Evolutionary conservation across 2,113 vertebrate genomes (phyloP).

Genomic region (Tetrao urogallus): DNA sequence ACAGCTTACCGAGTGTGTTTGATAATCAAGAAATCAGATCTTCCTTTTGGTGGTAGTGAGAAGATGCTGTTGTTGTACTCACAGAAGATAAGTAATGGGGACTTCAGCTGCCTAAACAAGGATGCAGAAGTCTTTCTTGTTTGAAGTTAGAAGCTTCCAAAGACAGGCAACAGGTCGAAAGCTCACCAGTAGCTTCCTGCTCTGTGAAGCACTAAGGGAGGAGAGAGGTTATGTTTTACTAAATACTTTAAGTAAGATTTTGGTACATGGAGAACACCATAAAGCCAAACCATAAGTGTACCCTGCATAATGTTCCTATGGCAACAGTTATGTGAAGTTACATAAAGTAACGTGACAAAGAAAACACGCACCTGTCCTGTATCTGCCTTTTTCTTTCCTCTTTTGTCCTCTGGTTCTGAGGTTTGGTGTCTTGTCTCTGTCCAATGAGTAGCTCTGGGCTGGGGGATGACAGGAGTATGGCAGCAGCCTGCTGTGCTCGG

Average conservation of each 20-base stretch:
- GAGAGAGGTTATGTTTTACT: not conserved
- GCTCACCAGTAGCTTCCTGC: not conserved
- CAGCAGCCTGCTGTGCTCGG: not conserved
- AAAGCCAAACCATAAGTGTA: slow-evolving; percentile 48
- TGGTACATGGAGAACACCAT: slow-evolving; percentile 1
- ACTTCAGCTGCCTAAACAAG: slow-evolving; percentile 28
- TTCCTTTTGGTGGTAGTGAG: slow-evolving; percentile 13
- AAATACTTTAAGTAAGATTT: not conserved
- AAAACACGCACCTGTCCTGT: not conserved
- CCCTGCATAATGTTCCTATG: slow-evolving; percentile 63
- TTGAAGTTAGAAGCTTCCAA: not conserved
- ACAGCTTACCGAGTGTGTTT: not conserved
- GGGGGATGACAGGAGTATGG: fast-evolving
- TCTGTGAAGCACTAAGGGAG: not conserved
- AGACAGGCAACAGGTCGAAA: not conserved
- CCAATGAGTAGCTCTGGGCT: not conserved
- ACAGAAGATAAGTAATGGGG: slow-evolving; percentile 6
- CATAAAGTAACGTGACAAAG: slow-evolving; percentile 63
- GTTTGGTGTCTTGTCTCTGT: not conserved
- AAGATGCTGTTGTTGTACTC: slow-evolving; percentile 19
- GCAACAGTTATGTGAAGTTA: slow-evolving; percentile 57
- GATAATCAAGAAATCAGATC: not conserved
- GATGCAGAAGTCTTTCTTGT: slow-evolving; percentile 47
- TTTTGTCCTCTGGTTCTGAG: not conserved
- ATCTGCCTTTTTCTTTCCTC: slow-evolving; percentile 22